A percentile compares a stretch with the other conserved stretches of the same genome.
Evolutionary conservation across 2,797 vertebrate species (phyloP).

Genomic region (Picus viridis): DNA sequence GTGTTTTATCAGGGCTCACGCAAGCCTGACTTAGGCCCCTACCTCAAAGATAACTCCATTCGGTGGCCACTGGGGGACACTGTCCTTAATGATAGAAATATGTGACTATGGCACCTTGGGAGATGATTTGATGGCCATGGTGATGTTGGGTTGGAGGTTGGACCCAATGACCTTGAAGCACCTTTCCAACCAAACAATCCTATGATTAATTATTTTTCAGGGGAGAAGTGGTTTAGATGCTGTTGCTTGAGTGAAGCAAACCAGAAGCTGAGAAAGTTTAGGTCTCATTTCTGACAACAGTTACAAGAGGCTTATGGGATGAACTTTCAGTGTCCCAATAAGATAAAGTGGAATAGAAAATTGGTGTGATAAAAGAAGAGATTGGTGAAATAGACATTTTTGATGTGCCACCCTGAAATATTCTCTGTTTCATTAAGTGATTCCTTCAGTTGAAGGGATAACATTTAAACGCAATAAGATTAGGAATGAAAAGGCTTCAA

Average conservation of each 20-base stretch:
- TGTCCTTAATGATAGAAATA: neutral
- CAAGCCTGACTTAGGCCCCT: neutral
- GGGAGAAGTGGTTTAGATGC: neutral
- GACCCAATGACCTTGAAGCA: no score
- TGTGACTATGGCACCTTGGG: no score
- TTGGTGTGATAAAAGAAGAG: neutral
- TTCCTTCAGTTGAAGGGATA: conserved; percentile 25
- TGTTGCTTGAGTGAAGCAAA: neutral
- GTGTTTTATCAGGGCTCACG: neutral
- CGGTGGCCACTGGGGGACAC: neutral
- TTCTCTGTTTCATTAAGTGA: neutral
- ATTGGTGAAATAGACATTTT: neutral
- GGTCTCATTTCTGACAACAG: neutral
- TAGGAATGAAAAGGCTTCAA: conserved; percentile 35
- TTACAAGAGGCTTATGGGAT: neutral
- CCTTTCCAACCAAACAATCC: no score
- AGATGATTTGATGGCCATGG: no score
- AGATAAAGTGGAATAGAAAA: neutral
- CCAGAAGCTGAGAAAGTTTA: neutral
- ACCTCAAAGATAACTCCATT: neutral
- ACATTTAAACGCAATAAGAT: conserved; percentile 24
- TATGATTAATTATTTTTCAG: neutral
- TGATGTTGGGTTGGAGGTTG: no score
- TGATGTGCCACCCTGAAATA: conserved; percentile 5
- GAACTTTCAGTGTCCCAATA: neutral